phyloP scores from a whole-genome alignment of 2,888 invertebrate genomes.

The Orchesellides sinensis region DNA sequence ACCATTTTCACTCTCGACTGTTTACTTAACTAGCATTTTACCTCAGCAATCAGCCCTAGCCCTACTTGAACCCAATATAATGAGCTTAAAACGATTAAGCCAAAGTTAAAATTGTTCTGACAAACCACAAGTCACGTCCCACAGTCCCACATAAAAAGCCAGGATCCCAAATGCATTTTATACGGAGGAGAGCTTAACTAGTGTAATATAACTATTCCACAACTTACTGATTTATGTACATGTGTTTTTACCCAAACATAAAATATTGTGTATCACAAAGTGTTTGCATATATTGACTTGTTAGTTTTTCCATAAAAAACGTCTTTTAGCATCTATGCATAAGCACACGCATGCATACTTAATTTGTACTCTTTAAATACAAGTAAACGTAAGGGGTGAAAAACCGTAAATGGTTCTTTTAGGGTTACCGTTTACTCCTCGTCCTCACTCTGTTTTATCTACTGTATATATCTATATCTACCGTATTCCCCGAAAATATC shows the following conservation, averaged over 20 bases:
- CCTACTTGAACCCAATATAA: slow-evolving; percentile 24
- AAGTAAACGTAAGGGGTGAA: too few species aligned
- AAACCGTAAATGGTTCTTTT: slow-evolving; percentile 6
- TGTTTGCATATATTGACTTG: too few species aligned
- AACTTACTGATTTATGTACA: slow-evolving; percentile 45
- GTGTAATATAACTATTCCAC: slow-evolving; percentile 51
- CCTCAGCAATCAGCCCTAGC: neutral
- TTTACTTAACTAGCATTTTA: neutral
- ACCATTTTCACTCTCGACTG: neutral
- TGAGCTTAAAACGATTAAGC: slow-evolving; percentile 38
- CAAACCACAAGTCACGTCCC: slow-evolving; percentile 57
- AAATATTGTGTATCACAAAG: neutral
- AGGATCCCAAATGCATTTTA: neutral
- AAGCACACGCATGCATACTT: too few species aligned
- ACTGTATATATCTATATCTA: neutral
- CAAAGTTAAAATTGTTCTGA: slow-evolving; percentile 53
- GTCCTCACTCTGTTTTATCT: neutral
- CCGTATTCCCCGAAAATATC: neutral
- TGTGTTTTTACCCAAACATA: slow-evolving; percentile 15
- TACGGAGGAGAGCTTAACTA: too few species aligned
- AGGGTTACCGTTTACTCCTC: neutral
- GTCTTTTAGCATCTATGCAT: too few species aligned
- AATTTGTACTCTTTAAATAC: too few species aligned
- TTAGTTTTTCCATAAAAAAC: too few species aligned
- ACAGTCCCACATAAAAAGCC: slow-evolving; percentile 40